Base-by-base conservation (phyloP, 1,140 invertebrate genomes). In the Leucophenga varia region DNA sequence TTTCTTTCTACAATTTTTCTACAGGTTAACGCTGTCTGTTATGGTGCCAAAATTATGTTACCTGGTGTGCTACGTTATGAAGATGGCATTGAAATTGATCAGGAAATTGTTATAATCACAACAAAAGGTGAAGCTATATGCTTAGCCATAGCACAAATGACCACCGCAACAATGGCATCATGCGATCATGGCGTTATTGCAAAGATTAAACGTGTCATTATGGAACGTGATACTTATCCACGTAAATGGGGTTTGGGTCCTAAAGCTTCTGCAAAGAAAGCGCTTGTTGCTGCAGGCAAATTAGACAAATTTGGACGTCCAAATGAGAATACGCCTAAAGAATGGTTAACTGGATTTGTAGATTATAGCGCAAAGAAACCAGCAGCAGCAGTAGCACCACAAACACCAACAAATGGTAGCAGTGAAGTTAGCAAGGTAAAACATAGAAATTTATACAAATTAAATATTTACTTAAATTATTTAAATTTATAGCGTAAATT, bases 191-290 rank as follows among this genome's bases (percentile, higher is more conserved):
- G 97, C 14, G 82, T 95, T 9, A 93, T 94, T 13, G 97, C 97
- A 1, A 99, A 99, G 80, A 89, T 99, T 19, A 99, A 99, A 77
- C 78, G 95, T 45, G 97, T 99, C 9, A 96, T 99, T 22, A 99
- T 99, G 97, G 97, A 99, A 78, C 80, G 97, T 67, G 97, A 99
- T 74, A 93, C 91, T 12, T 99, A 99, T 78, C 96, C 97, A 2
- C 83, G 95, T 44, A 97, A 96, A 78, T 99, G 97, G 97, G 95
- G 96, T 34, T 76, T 98, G 18, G 96, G 96, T 31, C 93, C 93
- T 7, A 92, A 93, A 82, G 92, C 95, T 6, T 86, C 86, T 0
- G 81, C 89, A 41, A 99, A 98, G 74, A 98, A 99, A 68, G 80
- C 83, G 17, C 82, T 99, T 70, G 93, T 99, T 38, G 84, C 91